Evolutionary conservation across 2,888 invertebrate species (phyloP), one percentile per base, ranked within the genome.

Genomic region (Drosophila monieri): DNA sequence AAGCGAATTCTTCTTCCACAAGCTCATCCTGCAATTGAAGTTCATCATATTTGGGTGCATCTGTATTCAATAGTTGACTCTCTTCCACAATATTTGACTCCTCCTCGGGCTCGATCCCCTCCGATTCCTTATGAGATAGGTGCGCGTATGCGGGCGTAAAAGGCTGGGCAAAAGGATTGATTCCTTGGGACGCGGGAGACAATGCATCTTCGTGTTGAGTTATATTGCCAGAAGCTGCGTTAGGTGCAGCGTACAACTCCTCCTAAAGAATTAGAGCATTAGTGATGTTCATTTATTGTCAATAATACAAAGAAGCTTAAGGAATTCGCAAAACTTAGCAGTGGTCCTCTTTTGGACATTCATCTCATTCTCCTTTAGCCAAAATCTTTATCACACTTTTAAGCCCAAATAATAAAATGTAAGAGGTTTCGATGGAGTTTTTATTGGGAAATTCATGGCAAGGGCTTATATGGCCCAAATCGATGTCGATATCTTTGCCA

Each of bases 161-260:
- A 47, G 55, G 67, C 57, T 61, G 53, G 8, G 61, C 73, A 57
- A 81, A 85, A 56, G 74, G 80, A 72, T 80, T 75, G 32, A 60
- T 68, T 30, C 60, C 54, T 12, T 43, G 44, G 25, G 49, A 27
- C 14, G 21, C 49, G 9, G 51, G 3, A 23, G 15, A 37, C 9
- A 21, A 15, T 39, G 37, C 52, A 35, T 67, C 56, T 1, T 60
- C 51, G 35, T 59, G 48, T 58, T 65, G 73, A 62, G 77, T 58
- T 46, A 71, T 74, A 69, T 69, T 68, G 70, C 71, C 80, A 76
- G 80, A 67, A 73, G 76, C 83, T 86, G 80, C 66, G 67, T 75
- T 73, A 21, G 69, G 61, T 52, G 74, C 89, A 88, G 89, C 83
- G 61, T 87, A 76, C 71, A 87, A 76, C 61, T 69, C 85, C 77